phyloP scores from a whole-genome alignment of 1,140 invertebrate species.

The Diorhabda carinulata region DNA sequence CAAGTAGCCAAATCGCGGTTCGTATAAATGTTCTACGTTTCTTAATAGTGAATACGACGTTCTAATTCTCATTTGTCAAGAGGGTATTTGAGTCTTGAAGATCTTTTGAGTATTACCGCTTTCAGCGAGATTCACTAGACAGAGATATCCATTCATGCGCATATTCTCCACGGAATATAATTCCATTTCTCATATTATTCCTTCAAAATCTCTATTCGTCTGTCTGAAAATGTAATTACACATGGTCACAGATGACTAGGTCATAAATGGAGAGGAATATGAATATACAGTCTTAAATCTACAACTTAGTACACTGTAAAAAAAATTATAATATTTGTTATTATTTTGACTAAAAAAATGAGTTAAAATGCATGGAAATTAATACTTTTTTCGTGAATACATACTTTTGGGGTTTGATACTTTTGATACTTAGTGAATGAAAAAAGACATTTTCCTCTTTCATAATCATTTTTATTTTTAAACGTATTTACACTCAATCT shows the following conservation, averaged over 20 bases:
- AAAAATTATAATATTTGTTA: not conserved
- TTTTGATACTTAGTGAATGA: too few relatives aligned
- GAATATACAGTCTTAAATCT: not conserved
- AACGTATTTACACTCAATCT: too few relatives aligned
- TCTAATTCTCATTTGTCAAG: not conserved
- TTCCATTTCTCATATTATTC: conserved; percentile 8
- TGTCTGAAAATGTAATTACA: conserved; percentile 14
- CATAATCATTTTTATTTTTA: too few relatives aligned
- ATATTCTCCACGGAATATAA: not conserved
- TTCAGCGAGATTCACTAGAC: not conserved
- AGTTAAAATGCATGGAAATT: too few relatives aligned
- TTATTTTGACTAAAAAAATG: too few relatives aligned
- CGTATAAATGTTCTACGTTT: not conserved
- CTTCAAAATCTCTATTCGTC: conserved; percentile 4
- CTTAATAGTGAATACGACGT: not conserved
- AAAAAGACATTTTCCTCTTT: too few relatives aligned
- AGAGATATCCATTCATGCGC: not conserved
- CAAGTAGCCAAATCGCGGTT: too few relatives aligned
- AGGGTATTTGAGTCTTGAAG: not conserved
- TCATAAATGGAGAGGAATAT: conserved; percentile 9
- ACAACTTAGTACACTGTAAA: not conserved
- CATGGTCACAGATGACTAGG: conserved; percentile 11
- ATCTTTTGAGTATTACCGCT: not conserved
- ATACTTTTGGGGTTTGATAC: too few relatives aligned
- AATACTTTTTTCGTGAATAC: too few relatives aligned